Percentiles rank a stretch among this genome's conserved stretches.
Conservation (phyloP, 2,888 invertebrate species). For the Stegophylla sp. region DNA sequence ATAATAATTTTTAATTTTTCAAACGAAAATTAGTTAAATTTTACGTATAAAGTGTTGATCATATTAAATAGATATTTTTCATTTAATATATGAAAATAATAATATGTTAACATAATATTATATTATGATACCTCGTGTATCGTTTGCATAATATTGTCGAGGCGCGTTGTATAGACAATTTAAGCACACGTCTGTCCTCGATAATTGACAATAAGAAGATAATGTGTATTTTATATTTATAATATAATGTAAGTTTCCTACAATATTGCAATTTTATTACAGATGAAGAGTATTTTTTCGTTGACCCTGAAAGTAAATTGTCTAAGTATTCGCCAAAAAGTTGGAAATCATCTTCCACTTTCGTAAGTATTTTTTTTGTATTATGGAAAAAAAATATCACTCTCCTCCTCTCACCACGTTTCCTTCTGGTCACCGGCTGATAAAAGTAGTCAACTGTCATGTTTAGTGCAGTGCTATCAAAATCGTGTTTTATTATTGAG, state of each 20-base stretch:
- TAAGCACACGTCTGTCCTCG: not conserved
- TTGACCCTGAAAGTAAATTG: constrained; percentile 92
- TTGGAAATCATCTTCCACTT: constrained; percentile 92
- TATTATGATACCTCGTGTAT: not conserved
- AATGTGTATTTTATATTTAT: no score
- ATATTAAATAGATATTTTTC: no score
- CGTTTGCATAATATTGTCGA: not conserved
- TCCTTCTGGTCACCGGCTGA: no score
- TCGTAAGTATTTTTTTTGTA: constrained; percentile 71
- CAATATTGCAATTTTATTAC: constrained; percentile 65
- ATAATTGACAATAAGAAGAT: not conserved
- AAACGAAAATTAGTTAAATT: constrained; percentile 5
- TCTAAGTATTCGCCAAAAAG: constrained; percentile 96
- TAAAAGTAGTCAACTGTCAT: no score
- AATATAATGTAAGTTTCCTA: not conserved
- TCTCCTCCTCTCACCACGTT: no score
- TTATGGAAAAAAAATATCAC: not conserved
- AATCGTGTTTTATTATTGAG: no score
- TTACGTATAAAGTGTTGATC: not conserved
- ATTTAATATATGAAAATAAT: no score
- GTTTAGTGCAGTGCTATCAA: no score
- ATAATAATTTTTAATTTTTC: not conserved
- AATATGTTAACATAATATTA: not conserved
- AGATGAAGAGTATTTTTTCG: constrained; percentile 96
- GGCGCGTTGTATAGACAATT: constrained; percentile 36